phyloP scores from a whole-genome alignment of 2,888 invertebrate genomes.

The Cheilosia scutellata region DNA sequence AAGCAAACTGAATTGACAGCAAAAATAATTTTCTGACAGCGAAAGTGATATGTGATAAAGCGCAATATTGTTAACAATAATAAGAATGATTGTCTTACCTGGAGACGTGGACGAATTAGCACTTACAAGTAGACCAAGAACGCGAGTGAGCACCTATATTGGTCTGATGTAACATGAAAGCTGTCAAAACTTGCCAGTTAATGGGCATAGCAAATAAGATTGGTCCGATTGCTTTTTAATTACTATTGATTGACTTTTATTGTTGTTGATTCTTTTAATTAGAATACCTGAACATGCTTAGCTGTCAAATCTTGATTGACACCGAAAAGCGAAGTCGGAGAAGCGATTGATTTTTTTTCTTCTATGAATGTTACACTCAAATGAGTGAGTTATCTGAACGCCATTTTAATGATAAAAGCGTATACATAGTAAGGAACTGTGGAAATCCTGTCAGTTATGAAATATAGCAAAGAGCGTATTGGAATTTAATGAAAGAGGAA shows the following conservation, averaged over 20 bases:
- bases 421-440: too few species aligned
- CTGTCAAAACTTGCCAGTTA: conserved; percentile 47
- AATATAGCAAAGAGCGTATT: too few species aligned
- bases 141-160: neutral
- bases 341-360: neutral
- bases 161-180: neutral
- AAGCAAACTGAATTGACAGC: conserved; percentile 17
- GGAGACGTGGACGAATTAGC: conserved; percentile 2
- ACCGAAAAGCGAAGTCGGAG: neutral
- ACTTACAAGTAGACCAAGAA: neutral
- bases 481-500: too few species aligned
- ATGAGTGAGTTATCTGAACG: too few species aligned
- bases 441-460: too few species aligned
- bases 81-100: neutral
- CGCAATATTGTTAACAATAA: conserved; percentile 2
- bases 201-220: conserved; percentile 8
- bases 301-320: conserved; percentile 45
- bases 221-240: conserved; percentile 13
- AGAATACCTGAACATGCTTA: conserved; percentile 6
- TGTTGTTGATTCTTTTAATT: conserved; percentile 52
- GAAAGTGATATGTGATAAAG: conserved; percentile 21
- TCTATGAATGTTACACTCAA: too few species aligned
- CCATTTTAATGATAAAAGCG: too few species aligned
- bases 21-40: conserved; percentile 24
- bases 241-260: conserved; percentile 37